Evolutionary conservation across 2,888 invertebrate genomes (phyloP), one percentile per base, ranked within the genome.

Genomic region (Eupithecia tripunctaria): DNA sequence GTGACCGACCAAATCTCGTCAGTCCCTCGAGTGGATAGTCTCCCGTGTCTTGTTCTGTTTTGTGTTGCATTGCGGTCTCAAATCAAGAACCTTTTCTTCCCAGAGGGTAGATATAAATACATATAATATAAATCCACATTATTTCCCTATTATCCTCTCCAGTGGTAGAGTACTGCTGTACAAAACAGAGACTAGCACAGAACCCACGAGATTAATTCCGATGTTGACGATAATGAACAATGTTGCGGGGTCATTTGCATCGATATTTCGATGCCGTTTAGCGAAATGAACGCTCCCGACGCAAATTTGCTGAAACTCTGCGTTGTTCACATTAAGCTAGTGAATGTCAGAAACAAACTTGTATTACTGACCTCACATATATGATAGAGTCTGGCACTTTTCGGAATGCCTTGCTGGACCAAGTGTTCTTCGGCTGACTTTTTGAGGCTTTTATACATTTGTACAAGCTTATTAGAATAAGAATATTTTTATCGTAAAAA

Each of bases 181-280:
- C 21, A 36, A 41, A 41, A 64, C 38, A 25, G 64, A 64, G 21
- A 60, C 72, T 73, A 77, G 67, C 73, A 51, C 59, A 25, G 59
- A 47, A 12, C 79, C 71, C 72, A 63, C 29, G 78, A 78, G 75
- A 88, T 88, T 89, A 91, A 91, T 90, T 86, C 74, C 88, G 83
- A 91, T 89, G 86, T 82, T 79, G 85, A 82, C 81, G 86, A 85
- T 91, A 91, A 91, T 91, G 90, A 91, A 87, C 86, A 81, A 82
- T 76, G 83, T 82, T 75, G 78, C 32, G 81, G 80, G 83, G 81
- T 86, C 88, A 87, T 89, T 89, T 88, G 87, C 86, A 84, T 86
- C 86, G 87, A 88, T 89, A 88, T 89, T 88, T 80, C 82, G 85
- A 81, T 84, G 82, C 83, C 84, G 84, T 86, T 86, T 84, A 84